Percentiles rank a stretch among this genome's conserved stretches.
Conservation (phyloP, 2,113 vertebrate genomes). For the Candoia aspera region DNA sequence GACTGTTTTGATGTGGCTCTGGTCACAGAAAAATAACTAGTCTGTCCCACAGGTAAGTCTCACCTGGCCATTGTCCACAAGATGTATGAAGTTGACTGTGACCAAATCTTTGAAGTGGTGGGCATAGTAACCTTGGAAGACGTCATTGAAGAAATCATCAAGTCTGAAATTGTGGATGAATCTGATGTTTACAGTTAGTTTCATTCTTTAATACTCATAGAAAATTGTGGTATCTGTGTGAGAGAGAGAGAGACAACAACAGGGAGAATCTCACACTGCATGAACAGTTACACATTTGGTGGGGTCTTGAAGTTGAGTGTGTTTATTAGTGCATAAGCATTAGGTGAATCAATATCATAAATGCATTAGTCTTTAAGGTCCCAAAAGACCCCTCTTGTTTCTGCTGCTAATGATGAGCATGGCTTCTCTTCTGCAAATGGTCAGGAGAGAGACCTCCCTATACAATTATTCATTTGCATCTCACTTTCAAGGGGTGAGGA, state of each 20-base stretch:
- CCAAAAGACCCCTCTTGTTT: neutral
- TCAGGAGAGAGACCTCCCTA: neutral
- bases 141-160: constrained; percentile 96
- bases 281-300: neutral
- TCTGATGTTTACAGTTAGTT: constrained; percentile 90
- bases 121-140: constrained; percentile 94
- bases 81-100: constrained; percentile 90
- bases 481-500: neutral
- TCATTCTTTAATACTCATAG: neutral
- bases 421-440: neutral
- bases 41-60: constrained; percentile 79
- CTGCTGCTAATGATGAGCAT: neutral
- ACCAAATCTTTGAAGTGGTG: constrained; percentile 92
- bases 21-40: neutral
- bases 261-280: neutral
- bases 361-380: neutral
- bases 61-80: constrained; percentile 98
- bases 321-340: neutral
- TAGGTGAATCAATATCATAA: neutral
- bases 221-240: neutral
- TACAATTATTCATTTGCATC: neutral
- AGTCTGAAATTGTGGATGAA: constrained; percentile 93
- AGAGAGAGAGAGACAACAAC: neutral
- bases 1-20: neutral
- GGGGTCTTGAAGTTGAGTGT: neutral